Evolutionary conservation across 2,113 vertebrate species (phyloP).

Genomic region (Neolamprologus longior): DNA sequence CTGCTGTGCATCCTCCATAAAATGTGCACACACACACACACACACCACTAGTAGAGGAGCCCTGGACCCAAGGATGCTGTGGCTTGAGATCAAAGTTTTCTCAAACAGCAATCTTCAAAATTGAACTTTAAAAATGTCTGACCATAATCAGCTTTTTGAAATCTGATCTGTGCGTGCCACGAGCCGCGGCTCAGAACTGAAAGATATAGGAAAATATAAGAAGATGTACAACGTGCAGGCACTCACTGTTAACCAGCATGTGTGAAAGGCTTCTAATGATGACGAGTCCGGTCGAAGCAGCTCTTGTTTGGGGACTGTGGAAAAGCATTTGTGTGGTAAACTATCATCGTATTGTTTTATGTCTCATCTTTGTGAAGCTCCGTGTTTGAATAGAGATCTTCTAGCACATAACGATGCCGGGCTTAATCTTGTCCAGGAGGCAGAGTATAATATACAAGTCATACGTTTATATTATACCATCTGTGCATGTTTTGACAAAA

Average conservation of each 20-base stretch:
- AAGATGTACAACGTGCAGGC: neutral
- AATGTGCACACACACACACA: neutral
- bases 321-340: neutral
- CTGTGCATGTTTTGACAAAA: neutral
- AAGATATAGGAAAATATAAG: neutral
- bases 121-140: neutral
- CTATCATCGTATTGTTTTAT: neutral
- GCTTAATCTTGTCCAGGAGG: neutral
- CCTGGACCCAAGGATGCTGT: neutral
- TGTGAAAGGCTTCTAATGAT: neutral
- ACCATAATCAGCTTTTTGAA: neutral
- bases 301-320: neutral
- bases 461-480: neutral
- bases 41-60: neutral
- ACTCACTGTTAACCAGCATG: neutral
- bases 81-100: neutral
- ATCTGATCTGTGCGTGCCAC: neutral
- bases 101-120: neutral
- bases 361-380: neutral
- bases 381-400: neutral
- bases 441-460: neutral
- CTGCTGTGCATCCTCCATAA: too few species aligned
- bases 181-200: neutral
- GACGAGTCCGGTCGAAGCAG: neutral
- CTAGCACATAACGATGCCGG: neutral